Percentiles rank a stretch among this genome's conserved stretches.
Conservation (phyloP, 2,888 invertebrate genomes). For the Candidula unifasciata region DNA sequence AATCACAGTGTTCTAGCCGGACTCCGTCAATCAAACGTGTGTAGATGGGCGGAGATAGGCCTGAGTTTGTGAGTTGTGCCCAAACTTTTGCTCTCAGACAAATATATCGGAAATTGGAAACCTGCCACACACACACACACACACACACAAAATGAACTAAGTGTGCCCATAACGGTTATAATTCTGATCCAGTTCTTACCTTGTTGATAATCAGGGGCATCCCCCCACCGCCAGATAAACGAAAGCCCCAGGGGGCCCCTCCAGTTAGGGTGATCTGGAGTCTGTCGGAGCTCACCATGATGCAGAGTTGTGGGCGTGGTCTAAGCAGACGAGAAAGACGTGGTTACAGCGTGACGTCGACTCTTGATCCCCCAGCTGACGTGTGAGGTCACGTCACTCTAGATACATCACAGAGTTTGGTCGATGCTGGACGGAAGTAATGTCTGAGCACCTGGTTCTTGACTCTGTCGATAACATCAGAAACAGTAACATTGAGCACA, state of each 20-base stretch:
- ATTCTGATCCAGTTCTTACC: conserved; percentile 64
- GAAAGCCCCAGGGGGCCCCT: conserved; percentile 78
- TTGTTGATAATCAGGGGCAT: conserved; percentile 75
- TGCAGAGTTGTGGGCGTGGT: conserved; percentile 26
- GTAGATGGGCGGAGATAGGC: too few relatives aligned
- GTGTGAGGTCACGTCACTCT: conserved; percentile 43
- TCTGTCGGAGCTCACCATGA: conserved; percentile 67
- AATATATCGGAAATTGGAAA: too few relatives aligned
- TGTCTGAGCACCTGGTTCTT: not conserved
- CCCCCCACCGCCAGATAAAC: conserved; percentile 74
- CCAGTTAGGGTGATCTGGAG: conserved; percentile 69
- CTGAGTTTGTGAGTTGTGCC: too few relatives aligned
- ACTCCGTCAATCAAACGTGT: too few relatives aligned
- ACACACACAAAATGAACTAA: too few relatives aligned
- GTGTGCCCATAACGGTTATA: not conserved
- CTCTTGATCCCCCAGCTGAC: conserved; percentile 39
- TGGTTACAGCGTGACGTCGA: conserved; percentile 39
- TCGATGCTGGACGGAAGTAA: not conserved
- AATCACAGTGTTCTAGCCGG: too few relatives aligned
- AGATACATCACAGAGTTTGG: conserved; percentile 25
- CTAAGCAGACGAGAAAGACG: conserved; percentile 20
- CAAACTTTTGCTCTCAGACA: too few relatives aligned
- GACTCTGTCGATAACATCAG: not conserved
- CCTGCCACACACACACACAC: too few relatives aligned
- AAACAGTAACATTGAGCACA: too few relatives aligned